Base-by-base conservation (phyloP, 1,140 invertebrate species). In the Telenomus remus region DNA sequence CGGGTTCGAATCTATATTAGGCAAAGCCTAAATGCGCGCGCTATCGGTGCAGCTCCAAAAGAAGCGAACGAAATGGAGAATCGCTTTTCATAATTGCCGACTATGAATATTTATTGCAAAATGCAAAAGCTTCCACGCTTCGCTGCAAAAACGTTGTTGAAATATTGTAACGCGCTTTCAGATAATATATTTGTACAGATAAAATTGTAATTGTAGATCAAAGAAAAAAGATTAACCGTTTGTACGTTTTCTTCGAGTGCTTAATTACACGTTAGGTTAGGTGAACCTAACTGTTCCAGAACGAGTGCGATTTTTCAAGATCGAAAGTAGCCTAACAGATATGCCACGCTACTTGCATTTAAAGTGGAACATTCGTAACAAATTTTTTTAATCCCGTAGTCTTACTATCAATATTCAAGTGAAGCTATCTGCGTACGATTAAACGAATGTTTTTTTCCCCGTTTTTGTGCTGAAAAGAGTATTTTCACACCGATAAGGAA, bases 221-320 rank as follows among this genome's bases (percentile, higher is more conserved):
- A 56, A 55, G 56, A 68, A 68, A 63, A 50, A 48, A 48, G 61
- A 74, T 68, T 50, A 74, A 68, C 71, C 16, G 57, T 74, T 63
- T n/a, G 46, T 74, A 48, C 46, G 47, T 63, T 61, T 68, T 68
- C 49, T 63, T 74, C 44, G 42, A 68, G 71, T 51, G 15, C 43
- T 64, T 69, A 69, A 75, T 69, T 69, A 69, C 59, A 69, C 48
- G 72, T 64, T 74, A 59, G 64, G 63, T 74, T 47, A 69, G 64
- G 64, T 69, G 59, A 75, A 69, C 64, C 54, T 75, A 75, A 75
- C 72, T 69, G 72, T 75, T 75, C 43, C 72, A 75, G 72, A 69
- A 69, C 64, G 72, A 57, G 64, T 35, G 54, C 47, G 64, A 64
- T 69, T 75, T 75, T 75, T 64, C 43, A 64, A 69, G 72, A 75